Base-by-base conservation (phyloP, 2,113 vertebrate species). In the Clarias gariepinus region DNA sequence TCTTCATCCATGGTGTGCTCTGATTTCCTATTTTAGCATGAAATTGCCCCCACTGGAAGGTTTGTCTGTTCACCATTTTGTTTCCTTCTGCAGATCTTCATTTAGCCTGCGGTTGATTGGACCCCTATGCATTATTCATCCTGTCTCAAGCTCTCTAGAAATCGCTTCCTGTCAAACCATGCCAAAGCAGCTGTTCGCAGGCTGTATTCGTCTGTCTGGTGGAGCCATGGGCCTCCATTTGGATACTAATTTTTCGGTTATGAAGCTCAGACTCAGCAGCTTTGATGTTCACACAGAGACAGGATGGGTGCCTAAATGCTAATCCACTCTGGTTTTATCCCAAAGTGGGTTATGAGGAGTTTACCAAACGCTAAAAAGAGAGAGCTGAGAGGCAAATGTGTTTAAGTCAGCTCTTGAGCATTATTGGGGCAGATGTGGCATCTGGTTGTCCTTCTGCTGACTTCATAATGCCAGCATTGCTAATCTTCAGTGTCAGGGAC, bases 41-140 rank as follows among this genome's bases (percentile, higher is more conserved):
- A 82, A 30, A 82, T 81, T 74, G 64, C 79, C 79, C 79, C 30
- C 77, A 30, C 64, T 61, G 68, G 82, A 55, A 61, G 23, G 23
- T 87, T 87, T 41, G 78, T 25, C 68, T 89, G 21, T 69, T 82
- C 52, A 78, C 85, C 30, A 18, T 63, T 89, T 64, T 41, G 55
- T 64, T 73, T 57, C 76, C 47, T 57, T 69, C 58, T 66, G 79
- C 80, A 85, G 84, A 25, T 23, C 18, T 76, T 89, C 16, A 11
- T 66, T 82, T 84, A 68, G 23, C 41, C 36, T 82, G 71, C 76
- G 57, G 68, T 25, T 68, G 55, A 63, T 41, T 74, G 55, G 78
- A 80, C 11, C 53, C 36, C 61, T 66, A 87, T 90, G 64, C 83
- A 88, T 85, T 88, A 88, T 88, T 88, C 76, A 88, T 88, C 74